phyloP scores from a whole-genome alignment of 2,888 invertebrate genomes.

The Erpobdella octoculata region DNA sequence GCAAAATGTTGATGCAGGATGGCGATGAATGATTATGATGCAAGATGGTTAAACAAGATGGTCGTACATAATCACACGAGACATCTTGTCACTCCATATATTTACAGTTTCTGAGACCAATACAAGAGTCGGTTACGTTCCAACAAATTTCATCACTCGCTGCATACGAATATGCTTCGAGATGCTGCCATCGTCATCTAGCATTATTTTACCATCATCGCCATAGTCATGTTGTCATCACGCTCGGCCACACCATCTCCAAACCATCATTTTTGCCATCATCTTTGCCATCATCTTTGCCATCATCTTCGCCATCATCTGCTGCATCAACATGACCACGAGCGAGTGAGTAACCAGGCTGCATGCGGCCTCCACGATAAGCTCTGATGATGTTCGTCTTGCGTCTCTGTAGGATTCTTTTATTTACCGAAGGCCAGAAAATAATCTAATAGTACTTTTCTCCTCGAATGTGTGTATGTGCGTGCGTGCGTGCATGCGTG shows the following conservation, averaged over 20 bases:
- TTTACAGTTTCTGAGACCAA: too few relatives aligned
- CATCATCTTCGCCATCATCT: not conserved
- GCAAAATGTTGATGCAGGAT: too few relatives aligned
- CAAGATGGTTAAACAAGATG: too few relatives aligned
- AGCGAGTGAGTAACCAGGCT: not conserved
- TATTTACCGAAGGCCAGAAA: constrained; percentile 10
- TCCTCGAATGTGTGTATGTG: not conserved
- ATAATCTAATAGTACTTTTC: constrained; percentile 10
- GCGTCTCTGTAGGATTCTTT: constrained; percentile 5
- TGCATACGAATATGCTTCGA: too few relatives aligned
- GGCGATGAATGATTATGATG: too few relatives aligned
- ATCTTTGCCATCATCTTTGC: not conserved
- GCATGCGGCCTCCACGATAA: constrained; percentile 10
- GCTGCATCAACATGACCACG: not conserved
- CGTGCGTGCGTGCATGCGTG: not conserved
- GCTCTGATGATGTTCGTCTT: constrained; percentile 6
- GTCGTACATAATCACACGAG: too few relatives aligned
- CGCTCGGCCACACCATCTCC: not conserved
- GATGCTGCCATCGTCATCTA: not conserved
- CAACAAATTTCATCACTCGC: too few relatives aligned
- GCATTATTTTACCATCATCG: too few relatives aligned
- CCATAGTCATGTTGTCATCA: not conserved
- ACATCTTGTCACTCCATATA: too few relatives aligned
- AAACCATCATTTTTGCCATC: not conserved
- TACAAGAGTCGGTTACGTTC: too few relatives aligned